Evolutionary conservation across 2,113 vertebrate species (phyloP), one percentile per base, ranked within the genome.

Genomic region (Halichoeres trimaculatus): DNA sequence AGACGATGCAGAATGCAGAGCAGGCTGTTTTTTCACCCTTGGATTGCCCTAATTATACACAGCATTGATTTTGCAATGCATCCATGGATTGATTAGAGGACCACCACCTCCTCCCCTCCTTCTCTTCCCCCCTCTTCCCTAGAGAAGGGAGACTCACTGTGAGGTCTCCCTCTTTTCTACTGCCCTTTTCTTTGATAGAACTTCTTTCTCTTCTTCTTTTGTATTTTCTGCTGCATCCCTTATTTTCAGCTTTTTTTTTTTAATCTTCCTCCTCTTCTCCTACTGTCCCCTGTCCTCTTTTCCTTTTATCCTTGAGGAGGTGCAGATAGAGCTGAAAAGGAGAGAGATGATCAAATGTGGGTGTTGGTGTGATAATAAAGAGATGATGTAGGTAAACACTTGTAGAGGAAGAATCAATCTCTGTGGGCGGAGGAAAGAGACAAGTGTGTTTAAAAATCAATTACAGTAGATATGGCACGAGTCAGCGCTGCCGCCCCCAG

Each of bases 41-140:
- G 96, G 93, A 95, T 94, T 95, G 95, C 94, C 95, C 95, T 96
- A 96, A 96, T 96, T 96, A 96, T 96, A 95, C 95, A 96, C 91
- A 85, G 90, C 95, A 97, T 97, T 96, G 96, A 97, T 96, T 96
- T 96, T 96, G 95, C 95, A 96, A 94, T 95, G 94, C 95, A 94
- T 95, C 91, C 94, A 93, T 94, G 92, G 93, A 96, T 96, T 96
- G 95, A 96, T 96, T 95, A 95, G 93, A 83, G 83, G 92, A 92
- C 90, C 90, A 12, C 10, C 38, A 3, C 9, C 38, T 5, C 14
- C 14, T 16, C 16, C 2, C 41, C 16, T 16, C 38, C 10, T 87
- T 38, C 76, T 92, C 93, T 88, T 93, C 91, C 93, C 10, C 88
- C 43, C 76, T 92, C 93, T 88, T 93, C 91, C 93, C 92, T 91